Percentiles rank a stretch among this genome's conserved stretches.
Evolutionary conservation across 2,797 vertebrate species (phyloP).

Genomic region (Arremon aurantiirostris): DNA sequence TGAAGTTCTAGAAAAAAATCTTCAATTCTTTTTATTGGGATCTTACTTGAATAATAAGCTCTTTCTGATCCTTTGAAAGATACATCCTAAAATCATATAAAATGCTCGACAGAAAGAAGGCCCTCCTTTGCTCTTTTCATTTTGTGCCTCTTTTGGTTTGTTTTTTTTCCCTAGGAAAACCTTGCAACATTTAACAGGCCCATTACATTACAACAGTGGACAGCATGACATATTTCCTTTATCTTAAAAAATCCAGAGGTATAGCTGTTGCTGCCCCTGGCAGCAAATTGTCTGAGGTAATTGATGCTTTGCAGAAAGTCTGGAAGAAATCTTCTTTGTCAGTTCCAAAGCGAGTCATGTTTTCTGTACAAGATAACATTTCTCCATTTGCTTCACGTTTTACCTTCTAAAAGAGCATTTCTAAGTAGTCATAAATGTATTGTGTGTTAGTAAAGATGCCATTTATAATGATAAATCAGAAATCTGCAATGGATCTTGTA

Average conservation of each 20-base stretch:
- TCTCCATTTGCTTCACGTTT: neutral
- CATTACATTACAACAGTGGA: neutral
- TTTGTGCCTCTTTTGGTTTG: neutral
- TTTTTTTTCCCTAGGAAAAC: neutral
- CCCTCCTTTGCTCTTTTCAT: neutral
- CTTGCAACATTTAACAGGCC: neutral
- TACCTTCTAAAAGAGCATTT: neutral
- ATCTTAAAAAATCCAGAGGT: constrained; percentile 7
- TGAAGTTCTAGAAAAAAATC: neutral
- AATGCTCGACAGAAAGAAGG: neutral
- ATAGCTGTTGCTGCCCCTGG: neutral
- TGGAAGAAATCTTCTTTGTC: constrained; percentile 28
- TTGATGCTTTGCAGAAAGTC: neutral
- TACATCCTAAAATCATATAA: neutral
- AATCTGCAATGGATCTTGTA: neutral
- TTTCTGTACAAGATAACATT: neutral
- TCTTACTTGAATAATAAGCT: neutral
- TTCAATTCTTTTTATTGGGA: neutral
- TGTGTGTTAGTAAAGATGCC: neutral
- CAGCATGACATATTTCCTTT: neutral
- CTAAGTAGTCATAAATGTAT: neutral
- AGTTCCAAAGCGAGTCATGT: neutral
- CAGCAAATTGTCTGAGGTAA: neutral
- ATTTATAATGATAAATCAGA: neutral
- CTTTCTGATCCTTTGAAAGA: neutral